phyloP scores from a whole-genome alignment of 2,888 invertebrate species.

The Euplagia quadripunctaria region DNA sequence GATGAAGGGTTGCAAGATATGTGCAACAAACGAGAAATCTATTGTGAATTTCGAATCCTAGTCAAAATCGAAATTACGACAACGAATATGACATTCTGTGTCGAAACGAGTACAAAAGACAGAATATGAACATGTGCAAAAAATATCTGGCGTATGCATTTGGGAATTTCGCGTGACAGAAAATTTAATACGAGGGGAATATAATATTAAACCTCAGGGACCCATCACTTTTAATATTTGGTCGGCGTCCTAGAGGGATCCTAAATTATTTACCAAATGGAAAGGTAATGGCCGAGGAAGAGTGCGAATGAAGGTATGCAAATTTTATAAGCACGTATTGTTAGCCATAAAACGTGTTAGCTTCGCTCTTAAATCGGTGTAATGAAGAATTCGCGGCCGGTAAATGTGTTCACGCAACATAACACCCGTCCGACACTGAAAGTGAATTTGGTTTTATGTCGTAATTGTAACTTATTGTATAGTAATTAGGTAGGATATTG shows the following conservation, averaged over 20 bases:
- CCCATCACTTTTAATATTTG: conserved; percentile 88
- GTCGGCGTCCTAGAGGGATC: conserved; percentile 84
- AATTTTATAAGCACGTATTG: conserved; percentile 85
- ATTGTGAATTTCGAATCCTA: conserved; percentile 60
- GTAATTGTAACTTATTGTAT: conserved; percentile 70
- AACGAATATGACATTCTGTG: conserved; percentile 81
- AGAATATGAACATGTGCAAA: conserved; percentile 87
- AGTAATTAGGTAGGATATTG: conserved; percentile 45
- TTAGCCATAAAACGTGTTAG: conserved; percentile 76
- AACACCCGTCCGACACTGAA: conserved; percentile 55
- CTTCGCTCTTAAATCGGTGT: conserved; percentile 66
- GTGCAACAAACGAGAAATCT: conserved; percentile 39
- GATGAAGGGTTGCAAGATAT: conserved; percentile 37
- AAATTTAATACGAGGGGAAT: conserved; percentile 87
- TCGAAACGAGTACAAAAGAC: conserved; percentile 82
- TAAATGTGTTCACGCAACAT: conserved; percentile 60
- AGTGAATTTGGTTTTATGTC: conserved; percentile 71
- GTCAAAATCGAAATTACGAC: conserved; percentile 69
- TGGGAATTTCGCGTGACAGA: conserved; percentile 87
- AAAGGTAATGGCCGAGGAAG: conserved; percentile 86
- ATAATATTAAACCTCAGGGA: conserved; percentile 87
- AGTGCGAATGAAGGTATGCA: conserved; percentile 86
- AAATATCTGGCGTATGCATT: conserved; percentile 86
- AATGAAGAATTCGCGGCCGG: conserved; percentile 73
- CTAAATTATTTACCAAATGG: conserved; percentile 88